These are phyloP conservation scores for Xenus cinereus DNA, from an alignment of 2,113 vertebrate species.

Conservation along the genomic window DNA sequence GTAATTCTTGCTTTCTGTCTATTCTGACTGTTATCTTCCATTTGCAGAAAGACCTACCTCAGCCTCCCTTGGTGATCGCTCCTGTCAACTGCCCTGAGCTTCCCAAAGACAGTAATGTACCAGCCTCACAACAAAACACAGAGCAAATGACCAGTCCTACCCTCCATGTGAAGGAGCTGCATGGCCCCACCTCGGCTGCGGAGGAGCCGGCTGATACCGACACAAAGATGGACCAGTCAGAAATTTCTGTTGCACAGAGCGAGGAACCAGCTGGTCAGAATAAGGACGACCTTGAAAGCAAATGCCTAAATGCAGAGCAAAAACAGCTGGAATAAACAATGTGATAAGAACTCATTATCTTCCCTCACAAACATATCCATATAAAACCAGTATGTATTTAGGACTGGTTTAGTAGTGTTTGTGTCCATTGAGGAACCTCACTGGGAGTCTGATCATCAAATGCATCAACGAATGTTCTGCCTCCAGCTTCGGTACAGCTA, in stretches of 20 bases:
- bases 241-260: neutral
- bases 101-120: neutral
- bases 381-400: constrained; percentile 34
- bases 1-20: neutral
- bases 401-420: constrained; percentile 29
- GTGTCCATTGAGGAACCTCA: neutral
- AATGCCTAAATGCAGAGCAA: constrained; percentile 2
- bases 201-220: neutral
- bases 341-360: neutral
- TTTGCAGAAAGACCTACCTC: constrained; percentile 80
- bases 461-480: constrained; percentile 8
- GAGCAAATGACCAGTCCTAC: constrained; percentile 48
- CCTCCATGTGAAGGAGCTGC: constrained; percentile 34
- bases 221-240: neutral
- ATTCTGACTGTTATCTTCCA: neutral
- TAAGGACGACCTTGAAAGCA: neutral
- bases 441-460: constrained; percentile 20
- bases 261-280: neutral
- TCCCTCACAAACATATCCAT: neutral
- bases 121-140: neutral
- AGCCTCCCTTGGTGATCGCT: constrained; percentile 81
- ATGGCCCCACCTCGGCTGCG: rapidly evolving
- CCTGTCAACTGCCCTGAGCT: constrained; percentile 42
- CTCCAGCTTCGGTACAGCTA: neutral
- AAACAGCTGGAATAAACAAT: constrained; percentile 63